Percentiles rank a stretch among this genome's conserved stretches.
Conservation (phyloP, 2,888 invertebrate genomes). For the Leucozona laternaria region DNA sequence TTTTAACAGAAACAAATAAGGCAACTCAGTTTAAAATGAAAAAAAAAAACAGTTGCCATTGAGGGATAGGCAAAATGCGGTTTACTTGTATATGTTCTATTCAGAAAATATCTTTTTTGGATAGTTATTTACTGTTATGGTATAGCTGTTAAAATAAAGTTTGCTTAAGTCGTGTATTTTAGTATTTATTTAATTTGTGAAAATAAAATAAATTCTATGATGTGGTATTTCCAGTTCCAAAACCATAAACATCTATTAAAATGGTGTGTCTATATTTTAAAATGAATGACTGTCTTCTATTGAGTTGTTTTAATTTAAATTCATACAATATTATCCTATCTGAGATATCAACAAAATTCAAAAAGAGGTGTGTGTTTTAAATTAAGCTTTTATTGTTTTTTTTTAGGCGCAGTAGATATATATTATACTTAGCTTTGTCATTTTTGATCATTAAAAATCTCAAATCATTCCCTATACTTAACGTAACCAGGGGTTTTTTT, state of each 20-base stretch:
- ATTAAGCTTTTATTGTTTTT: slow-evolving; percentile 4
- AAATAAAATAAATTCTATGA: background rate
- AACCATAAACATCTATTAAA: background rate
- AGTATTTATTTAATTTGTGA: background rate
- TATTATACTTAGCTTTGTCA: background rate
- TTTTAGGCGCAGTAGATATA: background rate
- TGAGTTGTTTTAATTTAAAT: background rate
- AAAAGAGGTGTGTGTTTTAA: slow-evolving; percentile 20
- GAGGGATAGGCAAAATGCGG: background rate
- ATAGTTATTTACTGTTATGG: background rate
- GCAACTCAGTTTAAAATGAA: background rate
- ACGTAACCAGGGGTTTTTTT: too few relatives aligned
- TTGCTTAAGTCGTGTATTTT: background rate
- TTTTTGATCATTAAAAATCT: background rate
- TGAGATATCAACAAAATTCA: background rate
- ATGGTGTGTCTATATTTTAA: background rate
- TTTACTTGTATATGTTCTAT: background rate
- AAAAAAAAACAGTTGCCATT: background rate
- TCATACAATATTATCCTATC: background rate
- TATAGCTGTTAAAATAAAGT: background rate
- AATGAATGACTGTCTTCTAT: background rate
- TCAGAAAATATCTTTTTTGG: background rate
- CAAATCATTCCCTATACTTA: too few relatives aligned
- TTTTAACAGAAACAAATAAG: background rate
- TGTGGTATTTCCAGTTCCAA: background rate